A percentile compares a stretch with the other conserved stretches of the same genome.
phyloP scores from a whole-genome alignment of 1,140 invertebrate genomes.

The Acyrthosiphon pisum region DNA sequence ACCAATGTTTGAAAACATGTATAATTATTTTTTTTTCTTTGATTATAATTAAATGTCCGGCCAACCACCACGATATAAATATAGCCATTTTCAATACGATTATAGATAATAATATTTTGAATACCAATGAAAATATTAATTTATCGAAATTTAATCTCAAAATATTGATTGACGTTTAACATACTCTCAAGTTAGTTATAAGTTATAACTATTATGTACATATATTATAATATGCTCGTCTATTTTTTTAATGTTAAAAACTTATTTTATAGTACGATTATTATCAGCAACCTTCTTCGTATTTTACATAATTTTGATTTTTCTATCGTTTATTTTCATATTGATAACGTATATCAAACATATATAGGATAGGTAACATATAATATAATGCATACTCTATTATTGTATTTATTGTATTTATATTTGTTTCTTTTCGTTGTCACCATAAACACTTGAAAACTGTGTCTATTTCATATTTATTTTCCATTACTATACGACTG shows the following conservation, averaged over 20 bases:
- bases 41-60: not conserved
- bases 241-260: not conserved
- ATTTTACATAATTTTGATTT: too few species aligned
- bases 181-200: not conserved
- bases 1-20: not conserved
- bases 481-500: not conserved
- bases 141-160: not conserved
- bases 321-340: too few species aligned
- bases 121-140: not conserved
- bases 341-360: too few species aligned
- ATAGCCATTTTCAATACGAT: not conserved
- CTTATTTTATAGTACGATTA: not conserved
- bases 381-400: too few species aligned
- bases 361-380: too few species aligned
- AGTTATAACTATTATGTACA: too few species aligned
- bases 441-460: not conserved
- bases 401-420: not conserved
- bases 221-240: too few species aligned
- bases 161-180: not conserved
- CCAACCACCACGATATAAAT: not conserved
- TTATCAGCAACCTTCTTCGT: not conserved
- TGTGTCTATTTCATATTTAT: not conserved
- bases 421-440: not conserved
- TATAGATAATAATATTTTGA: not conserved
- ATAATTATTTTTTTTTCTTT: constrained; percentile 2